A percentile compares a stretch with the other conserved stretches of the same genome.
These are phyloP conservation scores for Dynastes tityus DNA, from an alignment of 2,888 invertebrate species.

Conservation along the genomic window DNA sequence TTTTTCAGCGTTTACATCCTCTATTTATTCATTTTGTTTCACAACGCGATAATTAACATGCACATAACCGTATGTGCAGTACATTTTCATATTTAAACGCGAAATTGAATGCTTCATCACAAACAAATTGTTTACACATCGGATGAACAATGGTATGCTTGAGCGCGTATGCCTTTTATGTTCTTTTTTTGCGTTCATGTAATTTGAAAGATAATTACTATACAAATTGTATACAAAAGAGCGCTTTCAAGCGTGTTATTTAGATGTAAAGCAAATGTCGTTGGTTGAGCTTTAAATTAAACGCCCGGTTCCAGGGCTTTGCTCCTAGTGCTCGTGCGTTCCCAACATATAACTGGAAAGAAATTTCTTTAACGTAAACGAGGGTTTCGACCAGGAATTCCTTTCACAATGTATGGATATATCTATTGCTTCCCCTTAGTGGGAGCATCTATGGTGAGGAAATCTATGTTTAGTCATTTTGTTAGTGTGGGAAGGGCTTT, in stretches of 20 bases:
- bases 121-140: conserved; percentile 4
- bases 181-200: background rate
- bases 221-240: conserved; percentile 29
- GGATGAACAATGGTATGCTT: conserved; percentile 10
- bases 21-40: too few relatives aligned
- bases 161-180: background rate
- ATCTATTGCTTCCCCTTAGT: too few relatives aligned
- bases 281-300: conserved; percentile 28
- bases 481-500: too few relatives aligned
- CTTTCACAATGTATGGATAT: too few relatives aligned
- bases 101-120: conserved; percentile 10
- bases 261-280: conserved; percentile 34
- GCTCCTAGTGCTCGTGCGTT: background rate
- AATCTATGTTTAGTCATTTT: too few relatives aligned
- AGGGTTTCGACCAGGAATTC: background rate
- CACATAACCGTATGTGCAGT: too few relatives aligned
- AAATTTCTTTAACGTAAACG: conserved; percentile 2
- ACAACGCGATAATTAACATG: too few relatives aligned
- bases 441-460: too few relatives aligned
- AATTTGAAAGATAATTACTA: conserved; percentile 6
- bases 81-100: background rate
- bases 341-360: background rate
- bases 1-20: too few relatives aligned
- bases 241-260: conserved; percentile 30
- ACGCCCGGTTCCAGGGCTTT: background rate